Conservation (phyloP, 2,113 vertebrate species). For the Catharus bicknelli region DNA sequence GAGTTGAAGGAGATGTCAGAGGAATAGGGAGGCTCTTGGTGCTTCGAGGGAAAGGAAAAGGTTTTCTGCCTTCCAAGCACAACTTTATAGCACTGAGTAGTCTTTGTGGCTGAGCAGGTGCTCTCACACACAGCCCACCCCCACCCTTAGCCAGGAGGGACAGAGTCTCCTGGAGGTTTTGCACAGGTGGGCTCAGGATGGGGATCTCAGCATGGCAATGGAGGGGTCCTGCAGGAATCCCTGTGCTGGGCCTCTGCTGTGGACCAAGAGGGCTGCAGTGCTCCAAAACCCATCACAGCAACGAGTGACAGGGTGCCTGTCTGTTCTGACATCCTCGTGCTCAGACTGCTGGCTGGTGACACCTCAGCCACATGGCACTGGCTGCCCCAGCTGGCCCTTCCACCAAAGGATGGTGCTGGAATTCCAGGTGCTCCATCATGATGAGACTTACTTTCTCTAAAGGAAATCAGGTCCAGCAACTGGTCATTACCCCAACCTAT, state of each 20-base stretch:
- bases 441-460: not conserved
- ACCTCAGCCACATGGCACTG: not conserved
- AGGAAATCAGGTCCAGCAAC: not conserved
- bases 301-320: not conserved
- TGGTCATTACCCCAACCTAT: not conserved
- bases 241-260: not conserved
- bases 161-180: not conserved
- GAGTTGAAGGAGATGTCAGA: not conserved
- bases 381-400: not conserved
- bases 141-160: not conserved
- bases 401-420: not conserved
- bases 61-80: not conserved
- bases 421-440: not conserved
- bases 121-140: not conserved
- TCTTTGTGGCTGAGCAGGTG: not conserved
- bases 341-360: not conserved
- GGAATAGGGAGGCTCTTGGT: not conserved
- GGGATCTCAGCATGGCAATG: too few species aligned
- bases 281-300: rapidly evolving
- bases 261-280: not conserved
- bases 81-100: not conserved
- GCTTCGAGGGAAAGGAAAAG: not conserved
- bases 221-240: rapidly evolving
- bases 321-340: not conserved
- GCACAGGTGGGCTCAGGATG: not conserved